Evolutionary conservation across 2,888 invertebrate species (phyloP).

Genomic region (Thera obeliscata): DNA sequence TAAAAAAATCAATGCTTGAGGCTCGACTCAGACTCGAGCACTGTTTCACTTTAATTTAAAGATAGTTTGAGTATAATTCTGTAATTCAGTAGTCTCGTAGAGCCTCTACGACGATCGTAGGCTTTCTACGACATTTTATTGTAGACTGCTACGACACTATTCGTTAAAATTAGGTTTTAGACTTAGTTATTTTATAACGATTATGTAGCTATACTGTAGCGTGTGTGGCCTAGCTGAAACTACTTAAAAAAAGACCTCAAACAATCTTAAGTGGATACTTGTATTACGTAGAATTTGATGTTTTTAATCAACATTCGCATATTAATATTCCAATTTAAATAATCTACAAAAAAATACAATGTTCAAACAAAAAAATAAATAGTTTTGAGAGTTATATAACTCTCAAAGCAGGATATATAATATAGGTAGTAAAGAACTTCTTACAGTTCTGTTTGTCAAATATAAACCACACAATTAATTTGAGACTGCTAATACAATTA

Average conservation of each 20-base stretch:
- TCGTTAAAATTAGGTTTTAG: not conserved
- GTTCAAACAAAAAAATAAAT: too few relatives aligned
- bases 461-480: slow-evolving; percentile 46
- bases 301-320: not conserved
- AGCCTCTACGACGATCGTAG: slow-evolving; percentile 1
- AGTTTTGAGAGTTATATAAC: slow-evolving; percentile 32
- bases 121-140: not conserved
- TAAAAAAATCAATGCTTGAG: too few relatives aligned
- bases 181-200: too few relatives aligned
- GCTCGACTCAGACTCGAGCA: too few relatives aligned
- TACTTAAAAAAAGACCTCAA: too few relatives aligned
- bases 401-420: slow-evolving; percentile 6
- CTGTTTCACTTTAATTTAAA: too few relatives aligned
- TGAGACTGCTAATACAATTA: slow-evolving; percentile 43
- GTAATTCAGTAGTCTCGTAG: not conserved
- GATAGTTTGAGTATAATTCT: too few relatives aligned
- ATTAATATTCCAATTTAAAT: not conserved
- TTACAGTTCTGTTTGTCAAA: slow-evolving; percentile 49
- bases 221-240: too few relatives aligned
- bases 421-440: slow-evolving; percentile 27
- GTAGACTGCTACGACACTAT: slow-evolving; percentile 1
- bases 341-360: too few relatives aligned
- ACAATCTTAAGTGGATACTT: not conserved
- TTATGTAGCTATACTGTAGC: too few relatives aligned
- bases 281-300: not conserved